Evolutionary conservation across 2,113 vertebrate genomes (phyloP).

Genomic region (Tympanuchus pallidicinctus): DNA sequence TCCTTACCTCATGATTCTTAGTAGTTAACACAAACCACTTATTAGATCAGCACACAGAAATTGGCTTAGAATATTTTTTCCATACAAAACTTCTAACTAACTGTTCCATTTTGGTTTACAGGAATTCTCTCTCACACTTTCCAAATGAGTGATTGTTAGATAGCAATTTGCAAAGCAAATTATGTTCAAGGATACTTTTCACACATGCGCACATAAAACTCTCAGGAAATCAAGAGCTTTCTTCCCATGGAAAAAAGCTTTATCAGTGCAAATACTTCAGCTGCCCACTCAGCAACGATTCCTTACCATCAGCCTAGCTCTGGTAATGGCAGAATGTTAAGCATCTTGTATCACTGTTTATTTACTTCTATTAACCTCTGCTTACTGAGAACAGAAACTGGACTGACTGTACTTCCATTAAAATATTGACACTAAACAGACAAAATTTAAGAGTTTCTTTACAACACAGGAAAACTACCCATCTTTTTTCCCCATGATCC

Average conservation of each 20-base stretch:
- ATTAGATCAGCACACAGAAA: background rate
- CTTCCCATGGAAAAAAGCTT: background rate
- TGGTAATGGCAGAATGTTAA: background rate
- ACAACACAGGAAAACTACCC: conserved; percentile 45
- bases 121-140: background rate
- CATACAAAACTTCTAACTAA: background rate
- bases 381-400: conserved; percentile 5
- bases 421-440: conserved; percentile 11
- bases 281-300: background rate
- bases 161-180: background rate
- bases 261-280: background rate
- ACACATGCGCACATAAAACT: background rate
- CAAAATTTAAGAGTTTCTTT: conserved; percentile 49
- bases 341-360: background rate
- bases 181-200: background rate
- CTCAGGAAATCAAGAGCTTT: background rate
- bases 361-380: conserved; percentile 4
- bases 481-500: conserved; percentile 22
- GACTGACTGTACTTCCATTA: conserved; percentile 2
- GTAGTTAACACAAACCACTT: background rate
- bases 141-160: background rate
- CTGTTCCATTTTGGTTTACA: background rate
- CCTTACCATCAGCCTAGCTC: background rate
- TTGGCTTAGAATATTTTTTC: background rate
- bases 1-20: background rate